Evolutionary conservation across 2,113 vertebrate genomes (phyloP), one percentile per base, ranked within the genome.

Genomic region (Phyllostomus hastatus): DNA sequence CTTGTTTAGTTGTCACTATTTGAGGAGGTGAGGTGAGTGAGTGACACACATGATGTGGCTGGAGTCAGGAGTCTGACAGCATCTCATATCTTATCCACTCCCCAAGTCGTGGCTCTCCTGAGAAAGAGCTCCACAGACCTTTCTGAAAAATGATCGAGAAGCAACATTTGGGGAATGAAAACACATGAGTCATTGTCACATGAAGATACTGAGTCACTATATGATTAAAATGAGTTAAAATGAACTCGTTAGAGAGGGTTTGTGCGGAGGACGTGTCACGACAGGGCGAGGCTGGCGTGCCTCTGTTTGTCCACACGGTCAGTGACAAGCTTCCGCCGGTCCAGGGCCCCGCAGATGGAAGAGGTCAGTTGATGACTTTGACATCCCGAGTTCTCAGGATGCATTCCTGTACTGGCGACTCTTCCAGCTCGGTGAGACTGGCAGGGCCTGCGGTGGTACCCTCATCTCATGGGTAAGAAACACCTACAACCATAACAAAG

Each of bases 81-180:
- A 93, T 93, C 84, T 91, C 48, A 59, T 24, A 35, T 95, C 52
- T 94, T 91, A 82, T 33, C 50, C 46, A 52, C 66, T 61, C 28
- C 83, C 83, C 78, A 95, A 91, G 54, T 95, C 35, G 26, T 97
- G 91, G 96, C 92, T 98, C 91, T 90, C 80, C 61, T 89, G 90
- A 97, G 94, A 90, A 90, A 76, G 61, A 93, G 54, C 78, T 50
- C 64, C 84, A 19, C 19, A 86, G 91, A 82, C 64, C 67, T 89
- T 95, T 92, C 93, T 95, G 82, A 91, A 98, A 98, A 96, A 97
- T 97, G 95, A 93, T 94, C 11, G 24, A 84, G 93, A 96, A 75
- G 91, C 57, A 95, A 82, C 70, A 61, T 96, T 97, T 97, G 70
- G 83, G 87, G 90, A 88, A 93, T 93, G 90, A 82, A 96, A 93